Evolutionary conservation across 2,888 invertebrate genomes (phyloP), one percentile per base, ranked within the genome.

Genomic region (Hirtodrosophila trivittata): DNA sequence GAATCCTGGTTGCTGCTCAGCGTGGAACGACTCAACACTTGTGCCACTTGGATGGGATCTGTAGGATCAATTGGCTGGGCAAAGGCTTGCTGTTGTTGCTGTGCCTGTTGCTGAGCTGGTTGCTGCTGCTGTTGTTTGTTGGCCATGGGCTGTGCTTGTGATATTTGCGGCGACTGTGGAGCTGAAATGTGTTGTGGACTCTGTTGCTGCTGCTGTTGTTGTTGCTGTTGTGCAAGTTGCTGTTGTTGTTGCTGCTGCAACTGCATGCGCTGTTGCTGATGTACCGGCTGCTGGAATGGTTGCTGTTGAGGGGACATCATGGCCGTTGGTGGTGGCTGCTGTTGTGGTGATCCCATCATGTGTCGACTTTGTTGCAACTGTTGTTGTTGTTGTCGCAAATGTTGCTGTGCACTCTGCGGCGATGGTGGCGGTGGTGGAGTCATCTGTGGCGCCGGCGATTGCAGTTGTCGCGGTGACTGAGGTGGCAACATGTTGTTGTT

Each of bases 361-460:
- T 84, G 77, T 59, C 78, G 78, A 46, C 52, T 78, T 47, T 78
- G 77, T 21, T 78, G 77, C 30, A 78, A 58, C 38, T 77, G 41
- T 57, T 88, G 67, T 30, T 77, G 86, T 9, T 78, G 85, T 41
- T 90, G 90, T 0, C 91, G 87, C 43, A 90, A 69, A 51, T 89
- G 90, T 21, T 78, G 87, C 39, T 89, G 89, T 8, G 58, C 68
- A 50, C 80, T 81, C 8, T 89, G 90, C 0, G 90, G 89, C 0
- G 90, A 87, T 0, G 88, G 90, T 0, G 90, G 91, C 1, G 89
- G 89, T 5, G 90, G 91, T 1, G 90, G 90, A 0, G 91, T 90
- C 90, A 90, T 90, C 75, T 90, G 91, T 0, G 90, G 90, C 1
- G 89, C 90, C n/a, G 91, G 90, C 1, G 90, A 90, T 45, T 90